These are phyloP conservation scores for mouse (Mus musculus) DNA, from an alignment of 2,113 vertebrate species.

Conservation along the genomic window DNA sequence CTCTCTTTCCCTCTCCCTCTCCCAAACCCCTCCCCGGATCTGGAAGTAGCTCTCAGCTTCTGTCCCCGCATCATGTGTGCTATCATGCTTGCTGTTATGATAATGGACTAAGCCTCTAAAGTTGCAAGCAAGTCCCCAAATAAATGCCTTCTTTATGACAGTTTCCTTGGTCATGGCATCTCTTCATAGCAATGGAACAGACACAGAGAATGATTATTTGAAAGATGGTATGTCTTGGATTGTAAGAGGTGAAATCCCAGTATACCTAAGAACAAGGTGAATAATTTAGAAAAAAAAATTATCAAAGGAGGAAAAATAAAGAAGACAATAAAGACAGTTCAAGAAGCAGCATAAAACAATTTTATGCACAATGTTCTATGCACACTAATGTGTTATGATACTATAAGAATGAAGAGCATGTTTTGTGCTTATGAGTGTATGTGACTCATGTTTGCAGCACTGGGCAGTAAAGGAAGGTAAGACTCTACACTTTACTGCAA, in stretches of 20 bases:
- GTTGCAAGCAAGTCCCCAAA: background rate
- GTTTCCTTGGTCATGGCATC: background rate
- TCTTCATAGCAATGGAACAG: background rate
- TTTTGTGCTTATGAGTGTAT: background rate
- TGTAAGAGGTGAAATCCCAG: background rate
- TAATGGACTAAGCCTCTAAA: background rate
- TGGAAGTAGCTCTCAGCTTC: background rate
- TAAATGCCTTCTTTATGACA: background rate
- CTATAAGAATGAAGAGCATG: background rate
- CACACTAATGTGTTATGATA: background rate
- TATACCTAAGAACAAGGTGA: background rate
- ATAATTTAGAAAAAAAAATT: slow-evolving; percentile 22
- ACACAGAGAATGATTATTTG: background rate
- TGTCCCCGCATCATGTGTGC: too few relatives aligned
- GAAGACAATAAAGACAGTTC: background rate
- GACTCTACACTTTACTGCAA: background rate
- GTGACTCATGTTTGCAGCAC: background rate
- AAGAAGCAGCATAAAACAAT: background rate
- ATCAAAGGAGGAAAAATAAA: rapidly evolving
- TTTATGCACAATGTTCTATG: background rate
- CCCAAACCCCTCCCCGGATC: too few relatives aligned
- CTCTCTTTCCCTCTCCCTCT: background rate
- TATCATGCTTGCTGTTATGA: background rate
- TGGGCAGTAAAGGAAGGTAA: background rate
- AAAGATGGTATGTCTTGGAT: background rate